Percentiles rank a stretch among this genome's conserved stretches.
phyloP scores from a whole-genome alignment of 2,888 invertebrate species.

The Ophion costatus region DNA sequence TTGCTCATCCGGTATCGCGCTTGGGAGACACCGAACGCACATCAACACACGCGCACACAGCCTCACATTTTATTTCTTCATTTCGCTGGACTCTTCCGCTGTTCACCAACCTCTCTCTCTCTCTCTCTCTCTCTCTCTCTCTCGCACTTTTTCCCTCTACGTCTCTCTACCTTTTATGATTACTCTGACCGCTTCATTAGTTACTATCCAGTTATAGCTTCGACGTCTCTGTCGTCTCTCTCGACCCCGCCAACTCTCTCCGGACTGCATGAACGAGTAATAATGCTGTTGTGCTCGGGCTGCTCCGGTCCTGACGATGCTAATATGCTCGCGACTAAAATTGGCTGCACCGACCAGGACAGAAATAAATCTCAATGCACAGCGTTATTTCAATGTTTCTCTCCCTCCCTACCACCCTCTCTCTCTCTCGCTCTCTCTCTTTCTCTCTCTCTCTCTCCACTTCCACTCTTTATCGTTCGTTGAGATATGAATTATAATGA shows the following conservation, averaged over 20 bases:
- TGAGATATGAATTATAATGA: slow-evolving; percentile 41
- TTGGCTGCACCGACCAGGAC: slow-evolving; percentile 44
- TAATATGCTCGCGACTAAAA: slow-evolving; percentile 48
- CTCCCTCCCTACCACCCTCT: background rate
- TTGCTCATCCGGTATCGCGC: slow-evolving; percentile 62
- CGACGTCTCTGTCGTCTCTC: slow-evolving; percentile 53
- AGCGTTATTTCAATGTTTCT: slow-evolving; percentile 16
- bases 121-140: slow-evolving; percentile 43
- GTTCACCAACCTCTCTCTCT: slow-evolving; percentile 27
- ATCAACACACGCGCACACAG: slow-evolving; percentile 43
- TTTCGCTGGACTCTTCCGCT: slow-evolving; percentile 71
- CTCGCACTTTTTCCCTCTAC: slow-evolving; percentile 59
- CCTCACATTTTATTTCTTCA: slow-evolving; percentile 80
- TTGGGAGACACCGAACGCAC: slow-evolving; percentile 64
- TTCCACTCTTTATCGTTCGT: slow-evolving; percentile 33
- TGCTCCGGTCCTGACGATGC: slow-evolving; percentile 35
- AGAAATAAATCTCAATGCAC: slow-evolving; percentile 47
- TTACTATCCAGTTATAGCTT: slow-evolving; percentile 60
- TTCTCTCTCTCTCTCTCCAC: background rate
- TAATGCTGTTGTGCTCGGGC: slow-evolving; percentile 27
- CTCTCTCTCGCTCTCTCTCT: background rate
- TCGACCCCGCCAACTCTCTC: slow-evolving; percentile 28
- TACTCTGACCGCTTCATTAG: slow-evolving; percentile 72
- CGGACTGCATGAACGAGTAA: slow-evolving; percentile 39
- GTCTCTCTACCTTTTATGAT: slow-evolving; percentile 67